Conservation (phyloP, 2,797 vertebrate species). For the Malurus leucopterus region DNA sequence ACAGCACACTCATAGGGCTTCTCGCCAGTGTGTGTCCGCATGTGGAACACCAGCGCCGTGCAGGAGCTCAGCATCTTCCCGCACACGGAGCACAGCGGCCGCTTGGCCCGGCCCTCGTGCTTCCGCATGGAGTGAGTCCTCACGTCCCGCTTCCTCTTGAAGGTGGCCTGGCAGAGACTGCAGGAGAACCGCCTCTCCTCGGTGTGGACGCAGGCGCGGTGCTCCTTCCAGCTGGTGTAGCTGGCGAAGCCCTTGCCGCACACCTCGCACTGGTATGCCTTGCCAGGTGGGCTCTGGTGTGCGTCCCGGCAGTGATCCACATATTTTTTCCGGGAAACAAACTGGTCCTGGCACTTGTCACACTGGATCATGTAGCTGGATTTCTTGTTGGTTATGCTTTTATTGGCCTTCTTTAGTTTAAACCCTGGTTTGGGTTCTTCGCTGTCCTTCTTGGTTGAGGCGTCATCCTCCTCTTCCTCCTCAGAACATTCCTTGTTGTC, state of each 20-base stretch:
- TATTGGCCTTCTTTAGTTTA: background rate
- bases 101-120: slow-evolving; percentile 62
- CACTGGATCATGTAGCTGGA: slow-evolving; percentile 35
- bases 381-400: background rate
- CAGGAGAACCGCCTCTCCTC: slow-evolving; percentile 67
- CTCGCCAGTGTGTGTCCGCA: slow-evolving; percentile 64
- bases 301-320: slow-evolving; percentile 58
- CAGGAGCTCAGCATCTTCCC: slow-evolving; percentile 69
- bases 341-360: slow-evolving; percentile 50
- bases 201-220: slow-evolving; percentile 50
- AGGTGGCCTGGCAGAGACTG: slow-evolving; percentile 55
- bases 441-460: background rate
- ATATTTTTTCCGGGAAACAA: slow-evolving; percentile 39
- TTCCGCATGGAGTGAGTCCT: slow-evolving; percentile 48
- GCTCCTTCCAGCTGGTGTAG: slow-evolving; percentile 64
- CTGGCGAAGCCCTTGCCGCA: slow-evolving; percentile 63
- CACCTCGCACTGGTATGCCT: slow-evolving; percentile 60
- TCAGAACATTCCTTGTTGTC: background rate
- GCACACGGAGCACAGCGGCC: slow-evolving; percentile 64
- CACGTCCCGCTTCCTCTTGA: slow-evolving; percentile 67
- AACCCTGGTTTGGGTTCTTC: background rate
- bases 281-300: slow-evolving; percentile 58
- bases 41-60: slow-evolving; percentile 64
- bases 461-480: background rate
- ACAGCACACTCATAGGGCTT: slow-evolving; percentile 60